phyloP scores from a whole-genome alignment of 2,797 vertebrate species.

The Muscicapa comitata region DNA sequence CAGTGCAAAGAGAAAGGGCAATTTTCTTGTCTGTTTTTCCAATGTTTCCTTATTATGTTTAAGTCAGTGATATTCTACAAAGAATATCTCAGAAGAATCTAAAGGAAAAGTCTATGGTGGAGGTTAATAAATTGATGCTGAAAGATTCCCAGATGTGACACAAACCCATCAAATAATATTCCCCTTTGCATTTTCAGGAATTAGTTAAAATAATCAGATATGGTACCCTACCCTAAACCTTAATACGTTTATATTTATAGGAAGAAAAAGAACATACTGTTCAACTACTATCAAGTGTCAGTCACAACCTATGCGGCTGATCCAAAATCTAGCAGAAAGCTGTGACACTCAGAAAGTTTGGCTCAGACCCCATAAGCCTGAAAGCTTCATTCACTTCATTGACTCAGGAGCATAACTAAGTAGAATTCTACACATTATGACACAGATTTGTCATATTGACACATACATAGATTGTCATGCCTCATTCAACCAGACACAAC shows the following conservation, averaged over 20 bases:
- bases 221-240: background rate
- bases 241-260: background rate
- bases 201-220: background rate
- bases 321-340: background rate
- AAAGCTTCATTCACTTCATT: background rate
- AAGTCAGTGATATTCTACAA: background rate
- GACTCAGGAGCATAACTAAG: background rate
- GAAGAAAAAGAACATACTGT: background rate
- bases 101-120: background rate
- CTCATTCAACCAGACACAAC: background rate
- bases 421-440: background rate
- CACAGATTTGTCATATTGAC: too few relatives aligned
- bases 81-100: background rate
- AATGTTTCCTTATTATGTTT: background rate
- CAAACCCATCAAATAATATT: background rate
- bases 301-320: background rate
- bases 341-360: background rate
- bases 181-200: background rate
- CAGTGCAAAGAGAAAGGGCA: background rate
- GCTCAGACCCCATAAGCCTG: background rate
- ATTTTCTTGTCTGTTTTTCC: background rate
- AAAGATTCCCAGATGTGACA: background rate
- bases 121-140: background rate
- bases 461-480: background rate
- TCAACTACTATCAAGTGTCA: background rate